Evolutionary conservation across 2,113 vertebrate genomes (phyloP).

Genomic region (Podarcis muralis): DNA sequence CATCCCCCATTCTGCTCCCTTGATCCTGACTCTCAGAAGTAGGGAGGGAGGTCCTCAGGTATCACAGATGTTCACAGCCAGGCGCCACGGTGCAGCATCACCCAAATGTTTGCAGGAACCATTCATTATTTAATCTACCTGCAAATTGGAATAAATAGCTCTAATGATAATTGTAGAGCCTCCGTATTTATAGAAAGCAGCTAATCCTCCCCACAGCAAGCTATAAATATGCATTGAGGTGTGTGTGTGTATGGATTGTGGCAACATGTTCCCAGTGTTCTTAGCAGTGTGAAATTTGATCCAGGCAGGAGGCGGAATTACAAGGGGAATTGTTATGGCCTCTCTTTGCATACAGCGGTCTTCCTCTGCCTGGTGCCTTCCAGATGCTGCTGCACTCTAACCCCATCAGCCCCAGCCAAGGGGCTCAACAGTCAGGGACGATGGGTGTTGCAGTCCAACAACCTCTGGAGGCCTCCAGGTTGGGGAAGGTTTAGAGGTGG

Average conservation of each 20-base stretch:
- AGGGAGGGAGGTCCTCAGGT: constrained; percentile 40
- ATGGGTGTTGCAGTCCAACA: no score
- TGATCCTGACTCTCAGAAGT: not conserved
- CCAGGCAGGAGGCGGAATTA: fast-evolving
- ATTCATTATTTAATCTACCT: constrained; percentile 75
- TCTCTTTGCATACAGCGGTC: not conserved
- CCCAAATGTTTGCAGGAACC: constrained; percentile 57
- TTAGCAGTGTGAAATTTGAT: constrained; percentile 18
- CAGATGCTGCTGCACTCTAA: not conserved
- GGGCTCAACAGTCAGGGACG: no score
- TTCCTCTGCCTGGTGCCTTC: fast-evolving
- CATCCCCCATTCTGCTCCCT: not conserved
- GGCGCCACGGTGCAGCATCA: constrained; percentile 50
- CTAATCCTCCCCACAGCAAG: not conserved
- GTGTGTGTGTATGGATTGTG: not conserved
- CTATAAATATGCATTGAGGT: constrained; percentile 49
- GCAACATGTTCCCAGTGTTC: constrained; percentile 17
- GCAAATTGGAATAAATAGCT: constrained; percentile 70
- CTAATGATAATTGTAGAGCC: constrained; percentile 67
- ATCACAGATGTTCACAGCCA: constrained; percentile 19
- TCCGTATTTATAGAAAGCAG: constrained; percentile 65
- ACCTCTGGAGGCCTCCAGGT: no score
- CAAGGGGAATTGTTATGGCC: not conserved
- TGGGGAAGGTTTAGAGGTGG: no score
- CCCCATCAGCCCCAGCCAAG: no score